Percentiles rank a stretch among this genome's conserved stretches.
These are phyloP conservation scores for Hypomesus transpacificus DNA, from an alignment of 2,113 vertebrate species.

Conservation along the genomic window DNA sequence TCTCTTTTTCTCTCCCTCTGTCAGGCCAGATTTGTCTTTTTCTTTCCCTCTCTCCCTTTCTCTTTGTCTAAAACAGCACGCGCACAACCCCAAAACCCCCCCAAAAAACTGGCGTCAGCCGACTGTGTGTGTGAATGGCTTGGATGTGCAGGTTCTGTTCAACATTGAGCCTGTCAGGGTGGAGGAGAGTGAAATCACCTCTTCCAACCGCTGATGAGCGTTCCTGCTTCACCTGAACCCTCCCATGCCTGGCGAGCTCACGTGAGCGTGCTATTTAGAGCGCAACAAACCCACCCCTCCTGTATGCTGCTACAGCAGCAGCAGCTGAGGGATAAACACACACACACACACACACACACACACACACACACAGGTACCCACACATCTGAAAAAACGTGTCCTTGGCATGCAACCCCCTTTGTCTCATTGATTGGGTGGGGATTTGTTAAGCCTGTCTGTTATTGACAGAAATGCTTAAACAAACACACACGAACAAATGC, in stretches of 20 bases:
- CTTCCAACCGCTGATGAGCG: slow-evolving; percentile 8
- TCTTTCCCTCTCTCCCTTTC: neutral
- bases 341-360: neutral
- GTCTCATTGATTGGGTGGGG: slow-evolving; percentile 10
- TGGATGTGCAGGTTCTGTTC: slow-evolving; percentile 18
- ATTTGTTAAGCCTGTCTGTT: slow-evolving; percentile 1
- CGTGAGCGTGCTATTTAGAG: slow-evolving; percentile 37
- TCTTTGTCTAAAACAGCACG: neutral
- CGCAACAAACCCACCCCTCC: slow-evolving; percentile 28
- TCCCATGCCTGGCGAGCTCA: slow-evolving; percentile 22
- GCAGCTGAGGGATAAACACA: slow-evolving; percentile 13
- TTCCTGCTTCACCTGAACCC: slow-evolving; percentile 14
- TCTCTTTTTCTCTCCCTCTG: neutral
- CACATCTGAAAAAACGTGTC: neutral
- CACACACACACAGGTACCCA: slow-evolving; percentile 14
- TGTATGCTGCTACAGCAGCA: slow-evolving; percentile 13
- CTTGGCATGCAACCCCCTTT: slow-evolving; percentile 6
- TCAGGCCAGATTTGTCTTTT: no score
- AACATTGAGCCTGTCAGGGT: slow-evolving; percentile 20
- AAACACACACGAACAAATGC: neutral
- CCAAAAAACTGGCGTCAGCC: neutral
- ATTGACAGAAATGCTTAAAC: neutral
- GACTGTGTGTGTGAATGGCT: slow-evolving; percentile 13
- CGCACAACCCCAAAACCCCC: neutral
- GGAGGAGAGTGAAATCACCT: slow-evolving; percentile 36